phyloP scores from a whole-genome alignment of 2,797 vertebrate genomes.

The Steatocranus sp. region DNA sequence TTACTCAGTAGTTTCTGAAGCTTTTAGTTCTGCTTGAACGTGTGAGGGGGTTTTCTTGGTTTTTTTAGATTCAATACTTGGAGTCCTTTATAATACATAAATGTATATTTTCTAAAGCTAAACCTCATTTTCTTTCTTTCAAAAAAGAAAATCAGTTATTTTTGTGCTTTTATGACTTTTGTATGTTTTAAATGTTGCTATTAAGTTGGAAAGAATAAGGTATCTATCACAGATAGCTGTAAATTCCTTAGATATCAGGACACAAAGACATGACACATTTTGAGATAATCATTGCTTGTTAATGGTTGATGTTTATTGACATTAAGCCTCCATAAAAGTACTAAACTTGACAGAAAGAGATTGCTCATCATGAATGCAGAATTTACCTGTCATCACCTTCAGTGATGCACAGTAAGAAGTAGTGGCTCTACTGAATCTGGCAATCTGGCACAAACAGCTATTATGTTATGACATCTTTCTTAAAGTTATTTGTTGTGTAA shows the following conservation, averaged over 20 bases:
- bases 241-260: background rate
- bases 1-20: background rate
- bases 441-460: background rate
- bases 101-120: fast-evolving
- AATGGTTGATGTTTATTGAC: background rate
- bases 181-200: background rate
- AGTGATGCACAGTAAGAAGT: background rate
- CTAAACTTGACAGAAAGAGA: fast-evolving
- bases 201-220: background rate
- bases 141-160: fast-evolving
- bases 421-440: background rate
- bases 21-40: background rate
- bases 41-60: background rate
- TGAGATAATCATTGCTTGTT: fast-evolving
- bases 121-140: background rate
- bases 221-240: background rate
- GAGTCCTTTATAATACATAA: background rate
- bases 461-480: background rate
- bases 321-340: background rate
- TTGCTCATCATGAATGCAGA: background rate
- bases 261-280: fast-evolving
- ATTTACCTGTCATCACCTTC: background rate
- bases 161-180: fast-evolving
- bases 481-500: background rate
- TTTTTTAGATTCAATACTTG: background rate